Percentiles rank a stretch among this genome's conserved stretches.
Conservation (phyloP, 1,140 invertebrate genomes). For the Pemphigus obesinymphae region DNA sequence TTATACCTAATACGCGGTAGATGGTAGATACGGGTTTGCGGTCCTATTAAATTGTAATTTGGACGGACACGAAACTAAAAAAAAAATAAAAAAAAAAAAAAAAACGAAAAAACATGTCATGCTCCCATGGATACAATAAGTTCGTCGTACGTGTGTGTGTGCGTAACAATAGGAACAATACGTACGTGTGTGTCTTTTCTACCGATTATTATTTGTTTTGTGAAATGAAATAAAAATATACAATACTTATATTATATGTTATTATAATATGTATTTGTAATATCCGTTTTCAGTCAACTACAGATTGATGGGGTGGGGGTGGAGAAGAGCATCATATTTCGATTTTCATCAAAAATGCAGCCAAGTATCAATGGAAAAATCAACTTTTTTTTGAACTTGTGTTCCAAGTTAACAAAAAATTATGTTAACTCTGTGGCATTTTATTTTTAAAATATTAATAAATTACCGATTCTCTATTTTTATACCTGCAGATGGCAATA, state of each 20-base stretch:
- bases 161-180: conserved; percentile 2
- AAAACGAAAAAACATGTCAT: conserved; percentile 29
- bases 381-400: too few relatives aligned
- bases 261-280: neutral
- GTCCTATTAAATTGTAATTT: conserved; percentile 39
- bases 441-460: too few relatives aligned
- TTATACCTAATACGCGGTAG: neutral
- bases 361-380: too few relatives aligned
- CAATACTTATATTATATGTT: too few relatives aligned
- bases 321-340: too few relatives aligned
- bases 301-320: too few relatives aligned
- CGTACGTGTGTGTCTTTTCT: neutral
- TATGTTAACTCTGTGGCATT: too few relatives aligned
- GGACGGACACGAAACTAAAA: conserved; percentile 7
- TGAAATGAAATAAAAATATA: neutral
- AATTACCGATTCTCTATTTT: too few relatives aligned
- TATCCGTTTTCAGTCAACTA: too few relatives aligned
- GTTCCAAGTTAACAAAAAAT: too few relatives aligned
- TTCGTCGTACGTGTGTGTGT: neutral
- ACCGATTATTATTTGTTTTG: neutral
- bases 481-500: too few relatives aligned
- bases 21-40: neutral
- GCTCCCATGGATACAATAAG: conserved; percentile 27
- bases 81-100: neutral
- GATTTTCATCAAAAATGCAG: too few relatives aligned